Conservation (phyloP, 2,113 vertebrate species). For the Guaruba guarouba region DNA sequence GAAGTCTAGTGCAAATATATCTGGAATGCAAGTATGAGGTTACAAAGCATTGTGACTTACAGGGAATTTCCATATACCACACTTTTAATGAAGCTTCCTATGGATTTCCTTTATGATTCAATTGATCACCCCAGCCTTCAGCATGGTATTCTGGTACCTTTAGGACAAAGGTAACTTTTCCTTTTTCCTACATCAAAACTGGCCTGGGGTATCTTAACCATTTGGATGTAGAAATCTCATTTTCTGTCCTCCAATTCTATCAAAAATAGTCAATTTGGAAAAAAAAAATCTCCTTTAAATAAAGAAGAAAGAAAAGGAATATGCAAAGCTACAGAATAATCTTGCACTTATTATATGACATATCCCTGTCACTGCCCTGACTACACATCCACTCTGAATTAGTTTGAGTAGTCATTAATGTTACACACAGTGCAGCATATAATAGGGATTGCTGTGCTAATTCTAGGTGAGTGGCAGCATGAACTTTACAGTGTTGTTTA, state of each 20-base stretch:
- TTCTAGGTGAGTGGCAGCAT: not conserved
- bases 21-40: not conserved
- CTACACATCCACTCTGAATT: not conserved
- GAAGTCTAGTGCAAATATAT: not conserved
- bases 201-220: not conserved
- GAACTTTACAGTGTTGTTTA: slow-evolving; percentile 31
- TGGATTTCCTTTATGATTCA: not conserved
- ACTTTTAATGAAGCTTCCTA: not conserved
- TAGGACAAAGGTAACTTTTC: not conserved
- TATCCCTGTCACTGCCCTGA: not conserved
- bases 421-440: not conserved
- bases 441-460: not conserved
- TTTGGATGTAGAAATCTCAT: not conserved
- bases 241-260: not conserved
- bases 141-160: not conserved
- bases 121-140: not conserved
- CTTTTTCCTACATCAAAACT: not conserved
- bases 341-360: not conserved
- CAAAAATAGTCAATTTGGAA: not conserved
- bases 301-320: not conserved
- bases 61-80: not conserved
- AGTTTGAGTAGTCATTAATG: slow-evolving; percentile 5
- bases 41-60: not conserved
- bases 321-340: not conserved
- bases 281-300: not conserved